Percentiles rank a stretch among this genome's conserved stretches.
These are phyloP conservation scores for Kryphioiulus occultus DNA, from an alignment of 2,888 invertebrate genomes.

Conservation along the genomic window DNA sequence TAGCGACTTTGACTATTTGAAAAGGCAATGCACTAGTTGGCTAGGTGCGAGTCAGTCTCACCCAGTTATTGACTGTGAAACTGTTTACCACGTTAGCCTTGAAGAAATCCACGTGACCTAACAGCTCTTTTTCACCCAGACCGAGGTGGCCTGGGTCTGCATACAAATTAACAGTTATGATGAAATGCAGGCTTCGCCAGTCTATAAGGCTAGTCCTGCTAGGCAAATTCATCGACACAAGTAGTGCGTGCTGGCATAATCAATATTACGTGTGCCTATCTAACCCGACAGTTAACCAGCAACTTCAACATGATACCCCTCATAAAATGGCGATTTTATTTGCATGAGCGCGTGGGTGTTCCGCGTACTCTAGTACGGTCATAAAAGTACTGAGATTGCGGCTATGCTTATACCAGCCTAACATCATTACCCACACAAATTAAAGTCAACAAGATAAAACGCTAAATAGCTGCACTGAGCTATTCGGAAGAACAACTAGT, in stretches of 20 bases:
- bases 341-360: constrained; percentile 2
- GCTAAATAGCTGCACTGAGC: neutral
- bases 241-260: neutral
- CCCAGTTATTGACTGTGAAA: constrained; percentile 9
- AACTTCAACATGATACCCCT: neutral
- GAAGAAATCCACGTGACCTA: neutral
- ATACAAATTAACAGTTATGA: neutral
- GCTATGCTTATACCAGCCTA: neutral
- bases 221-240: neutral
- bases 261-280: neutral
- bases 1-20: neutral
- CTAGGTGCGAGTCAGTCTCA: constrained; percentile 12
- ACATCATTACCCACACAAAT: neutral
- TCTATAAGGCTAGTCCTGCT: neutral
- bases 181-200: neutral
- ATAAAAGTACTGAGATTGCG: neutral
- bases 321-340: neutral
- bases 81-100: constrained; percentile 19
- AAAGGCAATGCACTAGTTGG: constrained; percentile 11
- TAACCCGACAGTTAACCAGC: neutral
- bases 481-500: neutral
- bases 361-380: neutral
- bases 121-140: neutral
- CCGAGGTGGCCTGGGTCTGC: neutral
- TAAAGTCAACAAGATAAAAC: neutral